Evolutionary conservation across 2,888 invertebrate species (phyloP).

Genomic region (Agapostemon virescens): DNA sequence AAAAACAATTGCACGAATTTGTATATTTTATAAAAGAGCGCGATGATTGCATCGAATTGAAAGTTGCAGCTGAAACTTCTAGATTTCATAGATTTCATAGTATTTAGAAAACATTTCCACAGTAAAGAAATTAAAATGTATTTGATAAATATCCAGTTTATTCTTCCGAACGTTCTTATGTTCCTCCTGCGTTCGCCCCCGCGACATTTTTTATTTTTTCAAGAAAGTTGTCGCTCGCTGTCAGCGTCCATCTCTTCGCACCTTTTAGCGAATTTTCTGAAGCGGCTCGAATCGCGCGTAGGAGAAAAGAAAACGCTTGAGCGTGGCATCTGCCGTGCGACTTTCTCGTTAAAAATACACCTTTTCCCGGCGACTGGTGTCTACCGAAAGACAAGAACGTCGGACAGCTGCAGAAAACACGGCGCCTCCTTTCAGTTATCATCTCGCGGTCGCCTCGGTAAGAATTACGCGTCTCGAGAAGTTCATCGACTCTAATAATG

Average conservation of each 20-base stretch:
- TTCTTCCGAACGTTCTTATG: background rate
- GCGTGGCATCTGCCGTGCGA: slow-evolving; percentile 36
- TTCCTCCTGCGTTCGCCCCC: background rate
- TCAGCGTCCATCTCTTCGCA: background rate
- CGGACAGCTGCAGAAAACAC: slow-evolving; percentile 17
- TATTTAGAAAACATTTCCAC: no score
- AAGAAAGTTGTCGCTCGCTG: background rate
- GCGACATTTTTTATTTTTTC: background rate
- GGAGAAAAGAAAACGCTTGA: background rate
- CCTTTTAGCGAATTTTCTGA: slow-evolving; percentile 17
- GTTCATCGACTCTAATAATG: slow-evolving; percentile 70
- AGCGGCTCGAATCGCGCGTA: background rate
- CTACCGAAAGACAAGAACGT: slow-evolving; percentile 32
- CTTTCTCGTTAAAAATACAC: slow-evolving; percentile 66
- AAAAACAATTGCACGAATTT: background rate
- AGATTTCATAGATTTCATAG: no score
- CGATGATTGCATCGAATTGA: no score
- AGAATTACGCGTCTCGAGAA: slow-evolving; percentile 59
- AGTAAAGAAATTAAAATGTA: background rate
- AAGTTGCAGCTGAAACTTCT: background rate
- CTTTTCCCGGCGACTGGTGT: slow-evolving; percentile 13
- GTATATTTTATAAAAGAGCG: no score
- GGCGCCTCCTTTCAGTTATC: slow-evolving; percentile 33
- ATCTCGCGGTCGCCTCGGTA: background rate
- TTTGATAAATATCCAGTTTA: background rate